Base-by-base conservation (phyloP, 2,888 invertebrate species). In the Heliconius charithonia region DNA sequence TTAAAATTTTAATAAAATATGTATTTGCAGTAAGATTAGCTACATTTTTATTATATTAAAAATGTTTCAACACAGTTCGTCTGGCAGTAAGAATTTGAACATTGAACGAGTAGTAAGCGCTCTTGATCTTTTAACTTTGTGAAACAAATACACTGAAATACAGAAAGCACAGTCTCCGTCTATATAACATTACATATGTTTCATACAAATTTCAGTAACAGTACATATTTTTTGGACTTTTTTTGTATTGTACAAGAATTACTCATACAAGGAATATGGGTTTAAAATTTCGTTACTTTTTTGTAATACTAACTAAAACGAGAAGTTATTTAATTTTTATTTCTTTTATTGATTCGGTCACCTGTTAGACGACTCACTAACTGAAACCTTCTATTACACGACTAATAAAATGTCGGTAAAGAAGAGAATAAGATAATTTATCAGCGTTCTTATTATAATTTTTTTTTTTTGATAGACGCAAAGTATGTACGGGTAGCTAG, bases 91-190 rank as follows among this genome's bases (percentile, higher is more conserved):
- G 32, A 66, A 66, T 32, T n/a, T 66, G 22, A 10, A 66, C 22
- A 66, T 32, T 66, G 66, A 66, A n/a, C 66, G 66, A 32, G 66
- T 66, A 29, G 65, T 19, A 65, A 66, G 66, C 66, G 32, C 66
- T 32, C n/a, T 66, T 66, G 66, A 66, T 66, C 66, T 22, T 66
- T 66, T 4, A 66, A 22, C 32, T 32, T 32, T 66, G 32, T 32
- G 22, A 66, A 65, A 19, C 22, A 32, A 32, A 32, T 37, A 32
- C 10, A 32, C 19, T 66, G 66, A 66, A 66, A 66, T n/a, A n/a
- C 65, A 12, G 19, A 66, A 32, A 66, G 66, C 32, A n/a, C 19
- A 37, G 32, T 66, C 29, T 29, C 22, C 22, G 10, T 41, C 22
- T 29, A 16, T 27, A 16, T 65, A 65, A 65, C 9, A 29, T 9